Evolutionary conservation across 2,797 vertebrate species (phyloP).

Genomic region (Sebastes cheni): DNA sequence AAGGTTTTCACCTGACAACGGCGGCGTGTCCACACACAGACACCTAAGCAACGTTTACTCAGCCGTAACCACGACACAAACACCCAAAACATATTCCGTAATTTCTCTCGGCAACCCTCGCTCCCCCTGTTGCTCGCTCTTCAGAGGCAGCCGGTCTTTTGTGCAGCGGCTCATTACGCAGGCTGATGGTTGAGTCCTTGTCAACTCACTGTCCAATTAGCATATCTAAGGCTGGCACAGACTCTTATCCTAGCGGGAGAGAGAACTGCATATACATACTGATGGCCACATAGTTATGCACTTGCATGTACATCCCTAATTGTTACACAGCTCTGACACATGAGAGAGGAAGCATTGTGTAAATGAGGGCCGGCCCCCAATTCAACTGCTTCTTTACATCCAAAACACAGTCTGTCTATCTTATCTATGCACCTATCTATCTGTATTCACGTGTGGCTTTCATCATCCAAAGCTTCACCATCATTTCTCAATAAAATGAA

Average conservation of each 20-base stretch:
- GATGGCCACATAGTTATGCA: conserved; percentile 66
- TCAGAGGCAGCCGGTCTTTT: conserved; percentile 57
- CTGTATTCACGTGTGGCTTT: neutral
- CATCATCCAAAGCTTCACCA: neutral
- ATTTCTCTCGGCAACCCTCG: conserved; percentile 47
- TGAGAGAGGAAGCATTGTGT: conserved; percentile 18
- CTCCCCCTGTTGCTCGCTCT: conserved; percentile 21
- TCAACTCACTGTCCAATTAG: conserved; percentile 82
- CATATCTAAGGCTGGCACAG: conserved; percentile 73
- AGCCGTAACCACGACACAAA: conserved; percentile 40
- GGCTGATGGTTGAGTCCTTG: conserved; percentile 78
- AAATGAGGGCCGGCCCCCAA: conserved; percentile 13
- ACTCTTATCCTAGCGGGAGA: conserved; percentile 57
- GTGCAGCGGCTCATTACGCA: conserved; percentile 73
- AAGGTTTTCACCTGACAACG: conserved; percentile 38
- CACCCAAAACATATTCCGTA: conserved; percentile 26
- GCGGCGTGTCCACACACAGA: conserved; percentile 13
- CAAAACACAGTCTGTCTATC: conserved; percentile 40
- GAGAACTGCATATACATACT: conserved; percentile 70
- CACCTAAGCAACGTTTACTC: conserved; percentile 22
- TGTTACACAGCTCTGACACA: conserved; percentile 53
- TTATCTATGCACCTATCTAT: neutral
- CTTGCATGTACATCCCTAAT: conserved; percentile 64
- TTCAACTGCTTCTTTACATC: conserved; percentile 13
- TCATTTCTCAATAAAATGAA: conserved; percentile 35